Evolutionary conservation across 2,113 vertebrate species (phyloP).

Genomic region (Nothoprocta perdicaria): DNA sequence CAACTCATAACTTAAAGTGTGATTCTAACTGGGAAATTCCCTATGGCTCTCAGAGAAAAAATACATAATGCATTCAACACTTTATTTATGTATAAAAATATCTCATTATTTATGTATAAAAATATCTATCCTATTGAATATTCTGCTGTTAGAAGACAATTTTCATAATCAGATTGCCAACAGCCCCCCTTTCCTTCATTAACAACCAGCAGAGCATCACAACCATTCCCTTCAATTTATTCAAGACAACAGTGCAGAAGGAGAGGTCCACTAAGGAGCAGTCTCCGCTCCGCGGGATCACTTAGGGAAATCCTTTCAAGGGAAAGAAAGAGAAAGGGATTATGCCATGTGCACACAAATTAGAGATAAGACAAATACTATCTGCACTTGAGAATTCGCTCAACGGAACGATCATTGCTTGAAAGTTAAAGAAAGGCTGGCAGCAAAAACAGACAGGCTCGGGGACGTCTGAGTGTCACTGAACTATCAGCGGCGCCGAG

Average conservation of each 20-base stretch:
- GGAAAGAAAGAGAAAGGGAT: neutral
- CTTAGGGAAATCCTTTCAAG: slow-evolving; percentile 8
- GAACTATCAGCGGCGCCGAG: neutral
- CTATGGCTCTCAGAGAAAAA: neutral
- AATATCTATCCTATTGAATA: slow-evolving; percentile 65
- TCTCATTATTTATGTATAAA: slow-evolving; percentile 66
- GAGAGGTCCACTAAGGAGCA: neutral
- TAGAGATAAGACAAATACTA: neutral
- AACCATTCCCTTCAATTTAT: slow-evolving; percentile 49
- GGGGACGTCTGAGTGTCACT: neutral
- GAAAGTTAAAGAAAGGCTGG: neutral
- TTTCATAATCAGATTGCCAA: slow-evolving; percentile 65
- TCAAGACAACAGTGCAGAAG: slow-evolving; percentile 2
- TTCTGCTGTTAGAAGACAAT: slow-evolving; percentile 35
- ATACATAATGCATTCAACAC: slow-evolving; percentile 49
- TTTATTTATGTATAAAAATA: slow-evolving; percentile 55
- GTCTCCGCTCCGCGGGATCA: neutral
- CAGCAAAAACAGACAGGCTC: neutral
- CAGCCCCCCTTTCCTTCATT: slow-evolving; percentile 33
- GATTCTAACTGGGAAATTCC: slow-evolving; percentile 62
- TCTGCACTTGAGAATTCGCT: neutral
- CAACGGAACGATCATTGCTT: neutral
- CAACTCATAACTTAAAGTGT: slow-evolving; percentile 24
- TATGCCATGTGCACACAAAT: neutral
- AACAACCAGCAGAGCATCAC: slow-evolving; percentile 35